phyloP scores from a whole-genome alignment of 2,797 vertebrate genomes.

The Tolypeutes matacus region DNA sequence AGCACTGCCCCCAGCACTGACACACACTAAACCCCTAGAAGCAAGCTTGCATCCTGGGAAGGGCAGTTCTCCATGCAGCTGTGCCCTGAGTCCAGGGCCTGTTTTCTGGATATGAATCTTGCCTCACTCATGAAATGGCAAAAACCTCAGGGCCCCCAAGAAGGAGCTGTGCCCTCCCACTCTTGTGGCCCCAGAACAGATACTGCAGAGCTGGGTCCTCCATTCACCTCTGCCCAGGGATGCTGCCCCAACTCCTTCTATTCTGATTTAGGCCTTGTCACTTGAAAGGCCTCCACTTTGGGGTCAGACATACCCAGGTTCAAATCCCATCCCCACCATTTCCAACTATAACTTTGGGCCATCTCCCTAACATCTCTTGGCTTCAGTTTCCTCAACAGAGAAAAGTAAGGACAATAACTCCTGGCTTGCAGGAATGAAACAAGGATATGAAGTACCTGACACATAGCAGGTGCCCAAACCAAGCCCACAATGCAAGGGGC shows the following conservation, averaged over 20 bases:
- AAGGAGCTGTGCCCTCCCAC: not conserved
- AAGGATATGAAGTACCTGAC: not conserved
- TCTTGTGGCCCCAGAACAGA: not conserved
- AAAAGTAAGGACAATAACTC: not conserved
- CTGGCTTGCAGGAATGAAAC: not conserved
- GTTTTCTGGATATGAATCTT: not conserved
- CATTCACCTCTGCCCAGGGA: not conserved
- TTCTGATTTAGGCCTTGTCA: not conserved
- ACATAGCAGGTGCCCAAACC: not conserved
- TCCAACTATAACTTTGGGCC: not conserved
- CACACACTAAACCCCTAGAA: not conserved
- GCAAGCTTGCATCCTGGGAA: not conserved
- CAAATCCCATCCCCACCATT: constrained; percentile 38
- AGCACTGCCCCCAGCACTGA: not conserved
- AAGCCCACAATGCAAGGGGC: not conserved
- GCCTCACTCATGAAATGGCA: not conserved
- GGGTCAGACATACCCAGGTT: not conserved
- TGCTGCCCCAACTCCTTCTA: not conserved
- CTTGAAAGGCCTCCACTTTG: not conserved
- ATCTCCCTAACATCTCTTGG: not conserved
- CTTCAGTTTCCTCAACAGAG: constrained; percentile 14
- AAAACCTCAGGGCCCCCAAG: not conserved
- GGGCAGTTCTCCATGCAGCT: not conserved
- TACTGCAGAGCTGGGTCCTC: not conserved
- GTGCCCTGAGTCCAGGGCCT: not conserved